These are phyloP conservation scores for Dinomys branickii DNA, from an alignment of 2,113 vertebrate genomes.

Conservation along the genomic window DNA sequence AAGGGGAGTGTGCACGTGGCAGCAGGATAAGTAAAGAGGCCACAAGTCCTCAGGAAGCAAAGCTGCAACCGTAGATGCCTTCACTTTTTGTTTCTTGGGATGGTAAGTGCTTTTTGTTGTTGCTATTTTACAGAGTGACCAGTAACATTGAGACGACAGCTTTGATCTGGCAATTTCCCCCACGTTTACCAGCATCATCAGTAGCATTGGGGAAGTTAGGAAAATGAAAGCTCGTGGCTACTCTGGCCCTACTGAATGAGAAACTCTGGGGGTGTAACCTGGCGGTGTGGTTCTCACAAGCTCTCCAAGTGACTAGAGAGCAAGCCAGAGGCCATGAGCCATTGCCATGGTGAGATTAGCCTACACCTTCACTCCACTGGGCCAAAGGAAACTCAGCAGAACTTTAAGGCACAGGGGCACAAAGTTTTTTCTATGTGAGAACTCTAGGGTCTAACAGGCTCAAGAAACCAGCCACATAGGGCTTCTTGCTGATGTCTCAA, in stretches of 20 bases:
- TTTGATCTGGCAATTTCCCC: neutral
- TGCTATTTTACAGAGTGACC: neutral
- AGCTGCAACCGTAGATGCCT: neutral
- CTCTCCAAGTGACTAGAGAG: neutral
- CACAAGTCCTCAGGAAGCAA: neutral
- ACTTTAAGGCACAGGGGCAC: neutral
- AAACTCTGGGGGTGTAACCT: neutral
- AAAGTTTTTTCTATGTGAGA: neutral
- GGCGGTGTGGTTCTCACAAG: neutral
- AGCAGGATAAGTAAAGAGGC: neutral
- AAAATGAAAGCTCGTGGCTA: neutral
- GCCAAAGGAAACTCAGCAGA: neutral
- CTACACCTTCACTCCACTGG: neutral
- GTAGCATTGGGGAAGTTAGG: neutral
- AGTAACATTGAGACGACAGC: neutral
- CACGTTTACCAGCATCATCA: neutral
- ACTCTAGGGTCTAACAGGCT: neutral
- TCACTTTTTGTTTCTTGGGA: constrained; percentile 5
- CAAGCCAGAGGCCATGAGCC: neutral
- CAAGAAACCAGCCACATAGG: neutral
- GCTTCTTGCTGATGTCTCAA: neutral
- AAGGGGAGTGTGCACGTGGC: neutral
- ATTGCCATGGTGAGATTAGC: neutral
- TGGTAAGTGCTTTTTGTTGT: neutral
- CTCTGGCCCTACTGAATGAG: neutral